Conservation (phyloP, 2,888 invertebrate species). For the Morpho deidamia region DNA sequence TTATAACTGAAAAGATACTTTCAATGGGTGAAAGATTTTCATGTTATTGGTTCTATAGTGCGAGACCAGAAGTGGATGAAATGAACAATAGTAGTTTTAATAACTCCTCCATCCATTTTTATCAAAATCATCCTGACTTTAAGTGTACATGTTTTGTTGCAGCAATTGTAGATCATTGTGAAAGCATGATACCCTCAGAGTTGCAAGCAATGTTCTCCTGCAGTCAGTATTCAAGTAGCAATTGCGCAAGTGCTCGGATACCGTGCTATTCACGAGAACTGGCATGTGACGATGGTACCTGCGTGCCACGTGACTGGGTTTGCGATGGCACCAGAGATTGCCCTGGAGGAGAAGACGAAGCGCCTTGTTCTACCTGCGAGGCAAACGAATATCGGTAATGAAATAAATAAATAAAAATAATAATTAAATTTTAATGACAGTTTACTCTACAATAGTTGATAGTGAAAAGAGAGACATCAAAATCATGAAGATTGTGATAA, state of each 20-base stretch:
- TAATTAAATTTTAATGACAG: neutral
- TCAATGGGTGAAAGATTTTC: too few species aligned
- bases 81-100: too few species aligned
- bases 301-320: constrained; percentile 80
- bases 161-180: constrained; percentile 81
- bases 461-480: too few species aligned
- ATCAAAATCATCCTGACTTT: too few species aligned
- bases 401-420: neutral
- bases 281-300: constrained; percentile 77
- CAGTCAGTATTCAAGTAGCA: constrained; percentile 76
- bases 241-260: constrained; percentile 71
- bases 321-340: constrained; percentile 82
- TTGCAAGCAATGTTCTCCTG: constrained; percentile 79
- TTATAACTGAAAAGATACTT: too few species aligned
- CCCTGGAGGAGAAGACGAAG: constrained; percentile 80
- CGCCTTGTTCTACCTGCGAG: constrained; percentile 62
- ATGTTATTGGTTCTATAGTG: too few species aligned
- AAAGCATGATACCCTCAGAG: constrained; percentile 77
- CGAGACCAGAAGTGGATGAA: too few species aligned
- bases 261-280: constrained; percentile 77
- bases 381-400: constrained; percentile 53
- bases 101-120: too few species aligned
- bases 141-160: constrained; percentile 29
- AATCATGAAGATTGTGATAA: too few species aligned
- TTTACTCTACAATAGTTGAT: too few species aligned